Evolutionary conservation across 2,113 vertebrate genomes (phyloP).

Genomic region (Anarrhichthys ocellatus): DNA sequence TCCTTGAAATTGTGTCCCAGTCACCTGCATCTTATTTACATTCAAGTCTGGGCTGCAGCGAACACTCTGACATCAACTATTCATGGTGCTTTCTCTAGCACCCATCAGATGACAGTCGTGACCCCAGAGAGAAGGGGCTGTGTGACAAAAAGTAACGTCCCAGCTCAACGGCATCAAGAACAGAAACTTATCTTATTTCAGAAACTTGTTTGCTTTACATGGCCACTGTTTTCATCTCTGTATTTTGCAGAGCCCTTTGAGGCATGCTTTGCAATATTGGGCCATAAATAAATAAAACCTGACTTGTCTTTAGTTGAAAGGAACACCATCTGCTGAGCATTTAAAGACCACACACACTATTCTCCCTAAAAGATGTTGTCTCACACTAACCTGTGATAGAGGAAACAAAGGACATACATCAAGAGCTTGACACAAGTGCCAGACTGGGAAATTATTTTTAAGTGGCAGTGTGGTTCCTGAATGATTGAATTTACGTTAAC

Average conservation of each 20-base stretch:
- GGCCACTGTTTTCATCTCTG: neutral
- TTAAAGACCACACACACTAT: conserved; percentile 26
- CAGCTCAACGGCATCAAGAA: neutral
- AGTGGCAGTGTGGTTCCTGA: conserved; percentile 25
- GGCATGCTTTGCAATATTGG: conserved; percentile 14
- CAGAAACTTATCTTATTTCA: conserved; percentile 26
- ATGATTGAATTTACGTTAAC: conserved; percentile 43
- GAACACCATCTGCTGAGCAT: conserved; percentile 47
- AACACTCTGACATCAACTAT: conserved; percentile 77
- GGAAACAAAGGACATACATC: conserved; percentile 39
- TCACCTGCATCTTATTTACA: conserved; percentile 76
- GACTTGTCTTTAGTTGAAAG: conserved; percentile 33
- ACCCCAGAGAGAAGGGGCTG: conserved; percentile 44
- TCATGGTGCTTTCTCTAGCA: conserved; percentile 71
- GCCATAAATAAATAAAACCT: conserved; percentile 41
- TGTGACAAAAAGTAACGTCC: conserved; percentile 30
- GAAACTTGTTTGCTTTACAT: neutral
- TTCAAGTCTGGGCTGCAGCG: conserved; percentile 54
- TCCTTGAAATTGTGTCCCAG: conserved; percentile 60
- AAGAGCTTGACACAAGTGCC: conserved; percentile 39
- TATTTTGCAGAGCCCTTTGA: neutral
- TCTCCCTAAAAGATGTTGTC: conserved; percentile 20
- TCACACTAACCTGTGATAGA: conserved; percentile 26
- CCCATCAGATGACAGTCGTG: conserved; percentile 50
- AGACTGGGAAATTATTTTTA: conserved; percentile 49